These are phyloP conservation scores for Hydriomena furcata DNA, from an alignment of 2,888 invertebrate genomes.

Conservation along the genomic window DNA sequence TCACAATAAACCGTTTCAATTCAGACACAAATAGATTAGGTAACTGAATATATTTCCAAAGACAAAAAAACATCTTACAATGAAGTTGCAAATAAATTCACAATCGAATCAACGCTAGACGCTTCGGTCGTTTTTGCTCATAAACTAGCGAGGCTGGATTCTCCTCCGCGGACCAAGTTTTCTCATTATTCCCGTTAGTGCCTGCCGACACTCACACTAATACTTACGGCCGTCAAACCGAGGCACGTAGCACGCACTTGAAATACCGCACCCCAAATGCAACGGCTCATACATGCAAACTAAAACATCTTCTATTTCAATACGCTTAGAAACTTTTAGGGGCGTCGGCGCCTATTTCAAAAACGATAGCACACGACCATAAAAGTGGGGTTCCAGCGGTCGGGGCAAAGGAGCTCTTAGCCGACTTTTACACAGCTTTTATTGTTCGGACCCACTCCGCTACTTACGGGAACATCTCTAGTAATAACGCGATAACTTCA, in stretches of 20 bases:
- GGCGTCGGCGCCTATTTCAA: slow-evolving; percentile 57
- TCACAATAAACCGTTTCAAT: too few species aligned
- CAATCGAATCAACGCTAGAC: slow-evolving; percentile 52
- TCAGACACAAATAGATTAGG: background rate
- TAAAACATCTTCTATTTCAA: slow-evolving; percentile 55
- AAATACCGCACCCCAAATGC: slow-evolving; percentile 38
- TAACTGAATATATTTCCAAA: slow-evolving; percentile 1
- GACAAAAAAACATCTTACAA: slow-evolving; percentile 19
- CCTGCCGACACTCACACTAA: slow-evolving; percentile 59
- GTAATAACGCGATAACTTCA: slow-evolving; percentile 77
- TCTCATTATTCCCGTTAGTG: slow-evolving; percentile 75
- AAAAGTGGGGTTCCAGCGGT: slow-evolving; percentile 62
- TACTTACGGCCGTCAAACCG: slow-evolving; percentile 59
- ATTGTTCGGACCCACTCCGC: slow-evolving; percentile 63
- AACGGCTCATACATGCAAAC: slow-evolving; percentile 35
- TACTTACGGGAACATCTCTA: slow-evolving; percentile 62
- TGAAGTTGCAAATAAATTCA: slow-evolving; percentile 43
- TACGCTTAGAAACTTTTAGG: slow-evolving; percentile 54
- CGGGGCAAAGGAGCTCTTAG: slow-evolving; percentile 65
- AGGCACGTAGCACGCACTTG: slow-evolving; percentile 56
- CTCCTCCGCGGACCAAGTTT: slow-evolving; percentile 69
- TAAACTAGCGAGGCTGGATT: slow-evolving; percentile 47
- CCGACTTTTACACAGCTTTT: slow-evolving; percentile 79
- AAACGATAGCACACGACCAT: slow-evolving; percentile 63
- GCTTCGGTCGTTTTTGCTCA: slow-evolving; percentile 51